Percentiles rank a stretch among this genome's conserved stretches.
phyloP scores from a whole-genome alignment of 1,140 invertebrate species.

The Nebria ingens region DNA sequence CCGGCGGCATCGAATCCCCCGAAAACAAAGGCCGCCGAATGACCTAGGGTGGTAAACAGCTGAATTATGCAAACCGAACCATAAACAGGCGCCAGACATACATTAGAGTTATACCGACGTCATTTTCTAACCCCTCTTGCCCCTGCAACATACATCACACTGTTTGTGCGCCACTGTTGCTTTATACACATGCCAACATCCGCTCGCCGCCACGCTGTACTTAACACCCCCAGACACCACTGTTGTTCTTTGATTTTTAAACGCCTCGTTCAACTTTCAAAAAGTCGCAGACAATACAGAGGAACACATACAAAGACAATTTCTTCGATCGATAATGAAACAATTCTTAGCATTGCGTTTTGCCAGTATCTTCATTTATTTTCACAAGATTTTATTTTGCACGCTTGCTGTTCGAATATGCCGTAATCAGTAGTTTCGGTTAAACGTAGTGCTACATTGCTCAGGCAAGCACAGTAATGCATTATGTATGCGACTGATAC shows the following conservation, averaged over 20 bases:
- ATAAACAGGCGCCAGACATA: constrained; percentile 9
- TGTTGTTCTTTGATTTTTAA: not conserved
- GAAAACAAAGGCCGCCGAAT: constrained; percentile 2
- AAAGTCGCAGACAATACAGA: not conserved
- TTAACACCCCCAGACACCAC: not conserved
- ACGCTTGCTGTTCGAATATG: no score
- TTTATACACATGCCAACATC: not conserved
- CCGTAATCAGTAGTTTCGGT: no score
- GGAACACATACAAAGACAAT: no score
- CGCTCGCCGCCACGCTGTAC: not conserved
- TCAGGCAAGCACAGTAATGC: no score
- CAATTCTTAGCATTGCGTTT: no score
- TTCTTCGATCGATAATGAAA: no score
- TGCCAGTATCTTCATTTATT: no score
- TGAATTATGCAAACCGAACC: constrained; percentile 6
- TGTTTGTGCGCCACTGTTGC: no score
- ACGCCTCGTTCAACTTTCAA: not conserved
- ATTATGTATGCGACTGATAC: no score
- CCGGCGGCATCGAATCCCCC: no score
- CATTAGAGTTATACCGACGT: not conserved
- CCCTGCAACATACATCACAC: not conserved
- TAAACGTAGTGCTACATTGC: no score
- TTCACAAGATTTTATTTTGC: no score
- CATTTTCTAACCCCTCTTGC: not conserved
- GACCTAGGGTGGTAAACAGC: not conserved